phyloP scores from a whole-genome alignment of 2,888 invertebrate genomes.

The Phorcus lineatus region DNA sequence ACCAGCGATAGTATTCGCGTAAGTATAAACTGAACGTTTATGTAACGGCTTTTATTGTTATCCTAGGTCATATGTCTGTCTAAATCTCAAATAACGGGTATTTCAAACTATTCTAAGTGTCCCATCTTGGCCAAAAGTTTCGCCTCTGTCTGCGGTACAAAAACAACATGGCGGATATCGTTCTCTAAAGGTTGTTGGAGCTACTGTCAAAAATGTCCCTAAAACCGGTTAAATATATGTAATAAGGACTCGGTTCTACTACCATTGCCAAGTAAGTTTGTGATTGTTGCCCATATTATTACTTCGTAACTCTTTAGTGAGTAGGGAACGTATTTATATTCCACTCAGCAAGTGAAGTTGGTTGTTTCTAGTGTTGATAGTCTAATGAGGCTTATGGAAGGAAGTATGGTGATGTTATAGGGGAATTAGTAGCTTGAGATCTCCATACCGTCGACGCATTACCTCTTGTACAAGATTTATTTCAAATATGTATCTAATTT shows the following conservation, averaged over 20 bases:
- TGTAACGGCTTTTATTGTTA: neutral
- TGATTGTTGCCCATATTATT: too few species aligned
- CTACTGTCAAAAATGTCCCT: slow-evolving; percentile 25
- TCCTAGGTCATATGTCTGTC: neutral
- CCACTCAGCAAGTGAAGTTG: too few species aligned
- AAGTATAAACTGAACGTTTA: slow-evolving; percentile 26
- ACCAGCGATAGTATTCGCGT: slow-evolving; percentile 33
- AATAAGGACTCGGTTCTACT: too few species aligned
- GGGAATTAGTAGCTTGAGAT: too few species aligned
- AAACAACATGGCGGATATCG: slow-evolving; percentile 45
- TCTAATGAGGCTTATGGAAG: too few species aligned
- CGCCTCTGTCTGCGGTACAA: slow-evolving; percentile 30
- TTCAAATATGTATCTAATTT: too few species aligned
- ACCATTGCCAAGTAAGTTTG: too few species aligned
- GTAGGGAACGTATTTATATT: too few species aligned
- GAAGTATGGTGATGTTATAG: too few species aligned
- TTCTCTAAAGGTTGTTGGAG: slow-evolving; percentile 28
- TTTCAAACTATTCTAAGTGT: neutral
- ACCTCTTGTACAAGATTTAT: too few species aligned
- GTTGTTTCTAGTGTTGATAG: too few species aligned
- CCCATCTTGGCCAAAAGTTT: slow-evolving; percentile 27
- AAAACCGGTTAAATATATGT: neutral
- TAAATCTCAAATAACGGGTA: neutral
- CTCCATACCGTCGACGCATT: too few species aligned
- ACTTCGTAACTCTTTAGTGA: neutral